A percentile compares a stretch with the other conserved stretches of the same genome.
Evolutionary conservation across 1,140 invertebrate species (phyloP).

Genomic region (Matsumurasca onukii): DNA sequence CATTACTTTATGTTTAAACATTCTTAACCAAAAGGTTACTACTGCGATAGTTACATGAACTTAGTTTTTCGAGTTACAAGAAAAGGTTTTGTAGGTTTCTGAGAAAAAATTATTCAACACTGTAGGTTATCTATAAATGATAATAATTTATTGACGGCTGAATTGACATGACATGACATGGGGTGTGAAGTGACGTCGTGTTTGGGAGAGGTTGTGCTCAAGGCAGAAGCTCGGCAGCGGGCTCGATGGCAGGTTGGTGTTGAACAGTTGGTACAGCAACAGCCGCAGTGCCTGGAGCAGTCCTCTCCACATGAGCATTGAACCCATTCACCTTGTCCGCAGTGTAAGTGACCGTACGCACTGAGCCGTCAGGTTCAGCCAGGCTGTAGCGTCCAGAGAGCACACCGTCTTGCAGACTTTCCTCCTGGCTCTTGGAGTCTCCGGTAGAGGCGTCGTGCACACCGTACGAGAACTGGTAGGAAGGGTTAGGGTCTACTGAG

Average conservation of each 20-base stretch:
- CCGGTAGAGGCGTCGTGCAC: constrained; percentile 53
- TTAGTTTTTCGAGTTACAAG: too few species aligned
- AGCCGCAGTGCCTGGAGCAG: constrained; percentile 32
- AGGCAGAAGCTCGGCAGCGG: not conserved
- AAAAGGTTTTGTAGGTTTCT: too few species aligned
- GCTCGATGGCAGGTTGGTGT: not conserved
- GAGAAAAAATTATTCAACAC: too few species aligned
- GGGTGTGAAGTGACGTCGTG: too few species aligned
- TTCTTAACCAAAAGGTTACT: too few species aligned
- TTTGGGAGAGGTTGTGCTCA: too few species aligned
- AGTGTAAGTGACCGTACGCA: constrained; percentile 59
- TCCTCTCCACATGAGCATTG: constrained; percentile 57
- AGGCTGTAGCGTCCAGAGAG: constrained; percentile 56
- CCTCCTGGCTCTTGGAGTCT: constrained; percentile 53
- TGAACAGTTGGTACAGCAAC: not conserved
- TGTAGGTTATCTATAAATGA: too few species aligned
- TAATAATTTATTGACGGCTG: too few species aligned
- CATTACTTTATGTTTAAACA: too few species aligned
- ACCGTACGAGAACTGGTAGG: constrained; percentile 47
- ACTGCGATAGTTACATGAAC: too few species aligned
- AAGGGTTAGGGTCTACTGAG: constrained; percentile 30
- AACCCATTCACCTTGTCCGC: constrained; percentile 60
- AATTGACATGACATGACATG: too few species aligned
- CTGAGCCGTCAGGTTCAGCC: constrained; percentile 59
- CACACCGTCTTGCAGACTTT: constrained; percentile 53